Base-by-base conservation (phyloP, 2,888 invertebrate species). In the Lobophora halterata region DNA sequence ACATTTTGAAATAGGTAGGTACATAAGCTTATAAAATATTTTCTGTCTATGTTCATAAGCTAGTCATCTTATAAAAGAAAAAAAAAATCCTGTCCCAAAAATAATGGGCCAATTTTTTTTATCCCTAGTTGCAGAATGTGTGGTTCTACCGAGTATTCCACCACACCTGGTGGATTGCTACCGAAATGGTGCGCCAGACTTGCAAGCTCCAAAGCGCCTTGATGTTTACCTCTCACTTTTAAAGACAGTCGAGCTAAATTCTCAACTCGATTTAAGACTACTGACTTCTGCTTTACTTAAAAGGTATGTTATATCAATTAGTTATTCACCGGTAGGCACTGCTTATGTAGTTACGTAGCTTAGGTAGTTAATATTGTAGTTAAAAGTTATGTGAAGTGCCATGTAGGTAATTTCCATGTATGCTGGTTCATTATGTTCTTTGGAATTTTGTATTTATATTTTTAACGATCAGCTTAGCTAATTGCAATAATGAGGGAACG, bases 221-320 rank as follows among this genome's bases (percentile, higher is more conserved):
- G 89, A 89, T 47, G 79, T 90, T 1, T 76, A 91, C 32, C 71
- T 92, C 10, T 92, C 92, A 33, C 66, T 93, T 5, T 54, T 93
- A 16, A 85, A 89, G 52, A 91, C 91, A 71, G 68, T 92, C 34
- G 93, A 93, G 63, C 65, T 71, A 32, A 76, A 86, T 20, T 76
- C 80, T 1, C 85, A 82, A 48, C 73, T 89, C 3, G 88, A 91
- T 55, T 79, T 91, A 61, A 80, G 91, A 58, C 63, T 88, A 39
- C 71, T 92, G 25, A 85, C 89, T 35, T 79, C 89, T 6, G 81
- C 89, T 3, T 65, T 92, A 47, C 65, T 92, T 1, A 89, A 90
- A 66, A 88, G 89, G 91, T 91, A 74, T 59, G 17, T 14, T 14
- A 14, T 14, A 13, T n/a, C 3, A 21, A 21, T 11, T 24, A 3